Base-by-base conservation (phyloP, 2,888 invertebrate species). In the Chrysopilus asiliformis region DNA sequence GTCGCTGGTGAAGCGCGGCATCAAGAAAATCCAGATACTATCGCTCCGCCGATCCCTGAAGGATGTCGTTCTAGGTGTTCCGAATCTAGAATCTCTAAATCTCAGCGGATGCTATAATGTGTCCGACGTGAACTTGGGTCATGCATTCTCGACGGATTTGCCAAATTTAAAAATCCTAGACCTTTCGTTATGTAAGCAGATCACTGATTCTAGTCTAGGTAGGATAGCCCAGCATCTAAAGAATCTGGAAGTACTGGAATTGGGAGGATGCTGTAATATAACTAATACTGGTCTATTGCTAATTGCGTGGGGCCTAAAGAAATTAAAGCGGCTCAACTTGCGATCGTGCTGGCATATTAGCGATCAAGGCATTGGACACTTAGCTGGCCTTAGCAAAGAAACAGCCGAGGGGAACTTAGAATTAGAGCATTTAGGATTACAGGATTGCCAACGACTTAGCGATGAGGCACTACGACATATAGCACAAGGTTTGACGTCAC, bases 41-140 rank as follows among this genome's bases (percentile, higher is more conserved):
- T 90, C 90, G 13, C 66, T 93, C 43, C 69, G 84, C 43, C 68
- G 85, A 44, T 82, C 84, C 29, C 68, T 93, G 32, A 70, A 85
- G 45, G 91, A 91, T 58, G 81, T 91, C 37, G 79, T 91, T 34
- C 74, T 78, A 41, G 81, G 87, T 19, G 72, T 94, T 37, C 85
- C 86, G 13, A 85, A 86, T 50, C 62, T 93, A 46, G 85, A 86
- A 53, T 81, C 86, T 32, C 69, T 94, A 36, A 91, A 89, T 54
- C 69, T 94, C 35, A 87, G 86, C 53, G 93, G 93, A 24, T 93
- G 93, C 60, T 94, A 84, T 66, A 91, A 87, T 65, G 81, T 94
- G 27, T 86, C 85, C 25, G 93, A 94, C 60, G 68, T 76, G 30
- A 84, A 84, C 32, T 67, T 94, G 42, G 76, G 79, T 27, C 82